Conservation (phyloP, 2,888 invertebrate genomes). For the Entomobrya multifasciata region DNA sequence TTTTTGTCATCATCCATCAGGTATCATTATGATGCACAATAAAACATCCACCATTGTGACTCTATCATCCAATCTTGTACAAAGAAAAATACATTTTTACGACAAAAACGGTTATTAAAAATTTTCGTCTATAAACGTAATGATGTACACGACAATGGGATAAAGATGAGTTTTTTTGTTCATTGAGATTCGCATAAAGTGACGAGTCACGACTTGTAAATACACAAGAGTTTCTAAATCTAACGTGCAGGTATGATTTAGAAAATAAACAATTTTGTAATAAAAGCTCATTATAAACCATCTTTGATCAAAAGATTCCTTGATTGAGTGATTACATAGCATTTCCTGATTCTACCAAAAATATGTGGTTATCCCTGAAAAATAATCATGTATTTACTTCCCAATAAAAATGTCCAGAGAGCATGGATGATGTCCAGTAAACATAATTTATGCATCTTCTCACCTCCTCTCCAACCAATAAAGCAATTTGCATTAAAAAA, state of each 20-base stretch:
- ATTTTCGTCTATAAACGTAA: not conserved
- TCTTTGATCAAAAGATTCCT: not conserved
- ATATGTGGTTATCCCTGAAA: conserved; percentile 57
- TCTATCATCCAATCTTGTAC: too few relatives aligned
- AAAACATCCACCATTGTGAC: not conserved
- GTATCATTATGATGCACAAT: not conserved
- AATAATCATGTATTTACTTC: not conserved
- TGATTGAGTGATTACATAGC: not conserved
- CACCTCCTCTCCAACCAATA: too few relatives aligned
- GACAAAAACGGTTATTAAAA: not conserved
- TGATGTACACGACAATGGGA: not conserved
- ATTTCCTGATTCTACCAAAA: conserved; percentile 49
- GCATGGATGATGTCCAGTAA: not conserved
- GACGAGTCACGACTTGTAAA: too few relatives aligned
- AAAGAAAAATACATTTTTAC: too few relatives aligned
- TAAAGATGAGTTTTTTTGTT: not conserved
- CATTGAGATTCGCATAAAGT: not conserved
- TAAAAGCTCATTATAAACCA: not conserved
- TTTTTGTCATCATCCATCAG: conserved; percentile 1
- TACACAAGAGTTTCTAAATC: too few relatives aligned
- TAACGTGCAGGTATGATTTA: too few relatives aligned
- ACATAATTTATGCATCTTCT: too few relatives aligned
- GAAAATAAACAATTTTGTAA: too few relatives aligned
- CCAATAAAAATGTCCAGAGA: not conserved
- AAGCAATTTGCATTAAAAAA: not conserved